phyloP scores from a whole-genome alignment of 2,888 invertebrate genomes.

The Cremastinae sp. region DNA sequence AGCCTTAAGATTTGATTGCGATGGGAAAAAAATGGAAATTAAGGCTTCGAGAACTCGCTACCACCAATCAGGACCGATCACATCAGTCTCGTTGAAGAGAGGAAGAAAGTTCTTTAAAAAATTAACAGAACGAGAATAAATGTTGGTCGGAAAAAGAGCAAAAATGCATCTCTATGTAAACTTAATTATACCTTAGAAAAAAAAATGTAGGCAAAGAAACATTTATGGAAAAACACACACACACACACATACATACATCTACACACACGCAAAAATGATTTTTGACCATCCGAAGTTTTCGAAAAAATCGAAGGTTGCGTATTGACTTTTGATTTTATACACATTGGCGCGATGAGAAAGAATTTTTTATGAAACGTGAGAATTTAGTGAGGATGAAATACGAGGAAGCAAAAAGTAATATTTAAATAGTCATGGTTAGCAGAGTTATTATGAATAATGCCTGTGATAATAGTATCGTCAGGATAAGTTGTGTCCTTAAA shows the following conservation, averaged over 20 bases:
- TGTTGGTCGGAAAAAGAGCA: too few relatives aligned
- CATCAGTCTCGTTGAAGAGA: too few relatives aligned
- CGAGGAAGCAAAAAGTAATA: conserved; percentile 67
- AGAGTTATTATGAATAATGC: conserved; percentile 82
- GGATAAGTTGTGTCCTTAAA: conserved; percentile 86
- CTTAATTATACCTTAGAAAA: conserved; percentile 12
- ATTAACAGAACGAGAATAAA: too few relatives aligned
- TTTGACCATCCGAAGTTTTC: conserved; percentile 44
- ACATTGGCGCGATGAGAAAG: conserved; percentile 50
- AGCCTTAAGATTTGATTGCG: conserved; percentile 78
- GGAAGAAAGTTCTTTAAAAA: too few relatives aligned
- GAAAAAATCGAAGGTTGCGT: too few relatives aligned
- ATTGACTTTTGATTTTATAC: conserved; percentile 68
- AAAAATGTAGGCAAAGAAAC: conserved; percentile 39
- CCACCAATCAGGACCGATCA: too few relatives aligned
- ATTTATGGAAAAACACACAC: conserved; percentile 6
- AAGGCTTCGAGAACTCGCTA: too few relatives aligned
- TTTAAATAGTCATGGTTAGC: conserved; percentile 79
- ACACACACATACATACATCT: too few relatives aligned
- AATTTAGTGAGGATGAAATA: conserved; percentile 56
- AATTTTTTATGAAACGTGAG: conserved; percentile 43
- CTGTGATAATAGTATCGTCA: conserved; percentile 87
- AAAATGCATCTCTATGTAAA: too few relatives aligned
- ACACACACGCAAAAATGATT: too few relatives aligned
- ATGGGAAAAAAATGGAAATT: background rate